phyloP scores from a whole-genome alignment of 2,888 invertebrate genomes.

The Drosophila leonis region DNA sequence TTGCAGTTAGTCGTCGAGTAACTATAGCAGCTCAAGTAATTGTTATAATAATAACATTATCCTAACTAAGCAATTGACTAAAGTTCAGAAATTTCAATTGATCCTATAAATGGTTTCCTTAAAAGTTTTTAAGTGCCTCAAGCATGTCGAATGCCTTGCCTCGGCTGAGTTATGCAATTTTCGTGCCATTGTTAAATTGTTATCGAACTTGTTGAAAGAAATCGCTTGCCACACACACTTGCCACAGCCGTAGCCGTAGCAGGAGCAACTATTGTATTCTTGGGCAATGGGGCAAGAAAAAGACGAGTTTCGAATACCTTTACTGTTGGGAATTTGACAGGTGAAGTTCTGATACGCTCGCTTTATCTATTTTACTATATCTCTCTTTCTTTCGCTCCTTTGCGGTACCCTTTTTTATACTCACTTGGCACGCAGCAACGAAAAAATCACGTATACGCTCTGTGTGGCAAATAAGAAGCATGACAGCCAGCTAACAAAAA shows the following conservation, averaged over 20 bases:
- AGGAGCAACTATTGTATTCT: constrained; percentile 14
- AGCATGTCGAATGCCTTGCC: constrained; percentile 21
- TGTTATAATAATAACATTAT: constrained; percentile 2
- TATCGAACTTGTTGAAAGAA: constrained; percentile 41
- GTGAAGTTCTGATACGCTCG: constrained; percentile 24
- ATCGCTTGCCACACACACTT: constrained; percentile 15
- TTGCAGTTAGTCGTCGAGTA: not conserved
- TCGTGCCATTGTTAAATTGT: constrained; percentile 30
- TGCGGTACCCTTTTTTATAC: constrained; percentile 50
- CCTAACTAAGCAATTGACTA: constrained; percentile 9
- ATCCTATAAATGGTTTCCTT: constrained; percentile 3
- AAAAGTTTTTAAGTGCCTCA: constrained; percentile 20
- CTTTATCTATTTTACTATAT: constrained; percentile 6
- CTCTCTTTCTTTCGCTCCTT: constrained; percentile 4
- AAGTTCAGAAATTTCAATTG: constrained; percentile 16
- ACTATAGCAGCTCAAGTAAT: not conserved
- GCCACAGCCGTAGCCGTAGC: not conserved
- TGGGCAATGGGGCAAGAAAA: constrained; percentile 23
- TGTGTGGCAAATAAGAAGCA: constrained; percentile 58
- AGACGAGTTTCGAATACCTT: constrained; percentile 20
- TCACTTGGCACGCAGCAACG: constrained; percentile 65
- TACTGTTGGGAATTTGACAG: constrained; percentile 39
- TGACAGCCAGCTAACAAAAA: constrained; percentile 29
- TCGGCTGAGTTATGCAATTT: constrained; percentile 32
- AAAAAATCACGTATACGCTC: constrained; percentile 75